Conservation (phyloP, 2,113 vertebrate genomes). For the Pagrus major region DNA sequence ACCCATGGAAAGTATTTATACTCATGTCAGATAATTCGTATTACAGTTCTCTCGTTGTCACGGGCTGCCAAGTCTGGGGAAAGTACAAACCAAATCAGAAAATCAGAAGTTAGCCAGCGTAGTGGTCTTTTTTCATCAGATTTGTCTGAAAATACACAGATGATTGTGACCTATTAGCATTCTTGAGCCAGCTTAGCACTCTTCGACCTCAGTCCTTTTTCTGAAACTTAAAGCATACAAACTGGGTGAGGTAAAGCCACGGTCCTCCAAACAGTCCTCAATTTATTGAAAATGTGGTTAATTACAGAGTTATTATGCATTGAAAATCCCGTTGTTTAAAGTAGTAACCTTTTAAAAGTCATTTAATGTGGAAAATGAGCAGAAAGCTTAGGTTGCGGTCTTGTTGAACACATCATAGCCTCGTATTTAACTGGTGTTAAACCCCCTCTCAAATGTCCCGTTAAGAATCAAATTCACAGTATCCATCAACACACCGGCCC, state of each 20-base stretch:
- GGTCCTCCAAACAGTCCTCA: slow-evolving; percentile 10
- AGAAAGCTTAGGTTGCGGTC: not conserved
- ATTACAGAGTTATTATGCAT: too few species aligned
- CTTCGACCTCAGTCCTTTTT: slow-evolving; percentile 39
- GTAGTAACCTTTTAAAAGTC: slow-evolving; percentile 24
- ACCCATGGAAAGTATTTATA: slow-evolving; percentile 82
- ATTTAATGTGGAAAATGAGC: not conserved
- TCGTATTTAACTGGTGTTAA: slow-evolving; percentile 5
- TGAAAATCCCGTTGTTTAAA: too few species aligned
- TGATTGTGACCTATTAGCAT: slow-evolving; percentile 70
- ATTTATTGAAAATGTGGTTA: slow-evolving; percentile 30
- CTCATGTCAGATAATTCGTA: slow-evolving; percentile 80
- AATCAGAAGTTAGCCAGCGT: slow-evolving; percentile 60
- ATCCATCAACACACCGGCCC: slow-evolving; percentile 11
- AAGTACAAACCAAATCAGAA: slow-evolving; percentile 79
- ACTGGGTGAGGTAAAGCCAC: not conserved
- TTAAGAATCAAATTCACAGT: slow-evolving; percentile 21
- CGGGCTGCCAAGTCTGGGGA: slow-evolving; percentile 82
- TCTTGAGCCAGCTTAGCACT: slow-evolving; percentile 42
- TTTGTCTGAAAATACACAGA: slow-evolving; percentile 62
- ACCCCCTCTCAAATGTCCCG: slow-evolving; percentile 13
- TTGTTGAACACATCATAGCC: not conserved
- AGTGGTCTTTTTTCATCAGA: slow-evolving; percentile 64
- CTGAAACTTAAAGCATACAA: slow-evolving; percentile 8
- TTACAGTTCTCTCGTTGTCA: slow-evolving; percentile 68